These are phyloP conservation scores for Buteo buteo DNA, from an alignment of 2,113 vertebrate species.

Conservation along the genomic window DNA sequence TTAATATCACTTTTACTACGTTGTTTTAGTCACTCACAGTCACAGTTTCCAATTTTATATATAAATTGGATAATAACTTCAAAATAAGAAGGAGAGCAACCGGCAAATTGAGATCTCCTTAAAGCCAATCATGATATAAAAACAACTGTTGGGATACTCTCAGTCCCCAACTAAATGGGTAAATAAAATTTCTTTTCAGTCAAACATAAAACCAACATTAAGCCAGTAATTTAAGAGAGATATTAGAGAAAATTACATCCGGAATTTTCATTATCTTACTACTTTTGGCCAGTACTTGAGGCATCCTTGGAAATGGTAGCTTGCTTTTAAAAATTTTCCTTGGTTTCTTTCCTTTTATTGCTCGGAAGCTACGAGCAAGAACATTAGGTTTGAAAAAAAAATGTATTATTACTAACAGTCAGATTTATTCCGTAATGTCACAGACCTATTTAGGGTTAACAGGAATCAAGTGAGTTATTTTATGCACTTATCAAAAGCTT, in stretches of 20 bases:
- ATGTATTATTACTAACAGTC: not conserved
- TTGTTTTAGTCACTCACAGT: not conserved
- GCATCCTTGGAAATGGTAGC: not conserved
- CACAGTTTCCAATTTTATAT: not conserved
- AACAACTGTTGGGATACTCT: not conserved
- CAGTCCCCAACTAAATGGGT: not conserved
- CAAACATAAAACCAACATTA: not conserved
- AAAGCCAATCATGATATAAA: not conserved
- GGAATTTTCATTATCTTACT: not conserved
- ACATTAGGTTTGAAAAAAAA: not conserved
- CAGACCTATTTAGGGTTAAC: not conserved
- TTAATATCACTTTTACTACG: not conserved
- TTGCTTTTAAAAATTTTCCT: not conserved
- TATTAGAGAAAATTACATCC: not conserved
- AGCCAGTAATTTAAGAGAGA: not conserved
- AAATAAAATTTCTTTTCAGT: not conserved
- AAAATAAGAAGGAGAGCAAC: not conserved
- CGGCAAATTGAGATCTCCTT: not conserved
- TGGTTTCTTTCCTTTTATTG: not conserved
- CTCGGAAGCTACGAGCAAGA: not conserved
- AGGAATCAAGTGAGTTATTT: constrained; percentile 17
- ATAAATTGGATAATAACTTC: not conserved
- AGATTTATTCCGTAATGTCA: not conserved
- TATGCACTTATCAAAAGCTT: constrained; percentile 29
- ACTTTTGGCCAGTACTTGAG: not conserved